Percentiles rank a stretch among this genome's conserved stretches.
phyloP scores from a whole-genome alignment of 2,888 invertebrate genomes.

The Watsonalla cultraria region DNA sequence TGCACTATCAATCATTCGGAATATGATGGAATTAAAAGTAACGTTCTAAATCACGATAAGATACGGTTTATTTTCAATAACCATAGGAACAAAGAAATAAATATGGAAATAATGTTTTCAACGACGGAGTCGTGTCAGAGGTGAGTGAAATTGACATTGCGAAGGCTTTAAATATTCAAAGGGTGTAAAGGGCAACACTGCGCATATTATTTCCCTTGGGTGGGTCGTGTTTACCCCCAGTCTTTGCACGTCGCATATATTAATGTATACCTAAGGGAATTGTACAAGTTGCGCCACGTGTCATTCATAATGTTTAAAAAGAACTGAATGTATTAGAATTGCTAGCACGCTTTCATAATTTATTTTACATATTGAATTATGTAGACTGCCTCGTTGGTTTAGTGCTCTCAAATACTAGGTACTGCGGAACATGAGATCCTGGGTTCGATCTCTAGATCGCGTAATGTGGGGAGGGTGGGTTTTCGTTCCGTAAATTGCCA shows the following conservation, averaged over 20 bases:
- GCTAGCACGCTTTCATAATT: too few species aligned
- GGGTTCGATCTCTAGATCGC: too few species aligned
- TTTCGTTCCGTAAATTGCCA: too few species aligned
- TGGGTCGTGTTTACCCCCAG: conserved; percentile 37
- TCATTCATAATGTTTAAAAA: neutral
- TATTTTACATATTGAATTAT: too few species aligned
- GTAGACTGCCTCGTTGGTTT: too few species aligned
- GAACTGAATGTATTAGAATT: too few species aligned
- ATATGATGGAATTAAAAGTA: too few species aligned
- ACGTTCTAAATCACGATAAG: too few species aligned
- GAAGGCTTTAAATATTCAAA: conserved; percentile 69
- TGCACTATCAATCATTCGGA: too few species aligned
- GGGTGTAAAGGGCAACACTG: conserved; percentile 73
- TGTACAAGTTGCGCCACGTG: neutral
- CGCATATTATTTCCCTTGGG: conserved; percentile 64
- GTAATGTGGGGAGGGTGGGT: too few species aligned
- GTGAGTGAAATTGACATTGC: conserved; percentile 40
- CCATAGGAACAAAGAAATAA: neutral
- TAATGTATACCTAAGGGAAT: conserved; percentile 14
- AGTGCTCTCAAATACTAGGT: too few species aligned
- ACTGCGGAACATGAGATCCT: too few species aligned
- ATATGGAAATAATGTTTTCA: conserved; percentile 18
- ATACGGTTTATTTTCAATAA: neutral
- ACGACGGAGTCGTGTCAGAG: conserved; percentile 18
- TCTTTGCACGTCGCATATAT: conserved; percentile 17